Evolutionary conservation across 2,888 invertebrate species (phyloP).

Genomic region (Pristionchus exspectatus): DNA sequence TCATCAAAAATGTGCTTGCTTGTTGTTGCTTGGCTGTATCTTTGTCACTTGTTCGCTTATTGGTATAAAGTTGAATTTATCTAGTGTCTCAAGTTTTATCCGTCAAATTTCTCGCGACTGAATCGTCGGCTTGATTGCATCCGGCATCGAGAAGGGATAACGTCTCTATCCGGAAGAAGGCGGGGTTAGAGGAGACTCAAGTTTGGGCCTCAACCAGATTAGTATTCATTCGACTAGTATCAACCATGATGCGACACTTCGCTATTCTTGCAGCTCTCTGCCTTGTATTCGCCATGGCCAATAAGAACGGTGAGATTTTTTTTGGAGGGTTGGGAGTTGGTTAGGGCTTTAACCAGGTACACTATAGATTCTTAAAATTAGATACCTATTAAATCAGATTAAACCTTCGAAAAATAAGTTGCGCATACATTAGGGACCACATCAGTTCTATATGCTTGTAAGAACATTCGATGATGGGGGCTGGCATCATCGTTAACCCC

Average conservation of each 20-base stretch:
- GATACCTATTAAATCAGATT: too few species aligned
- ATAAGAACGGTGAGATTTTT: neutral
- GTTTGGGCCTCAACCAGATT: neutral
- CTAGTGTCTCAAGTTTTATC: neutral
- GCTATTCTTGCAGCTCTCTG: neutral
- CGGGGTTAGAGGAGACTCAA: neutral
- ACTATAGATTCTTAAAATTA: neutral
- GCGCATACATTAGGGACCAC: neutral
- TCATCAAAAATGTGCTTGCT: neutral
- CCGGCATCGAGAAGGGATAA: constrained; percentile 16
- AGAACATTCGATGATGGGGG: neutral
- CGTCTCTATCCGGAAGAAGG: neutral
- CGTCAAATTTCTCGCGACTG: neutral
- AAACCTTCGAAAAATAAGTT: too few species aligned
- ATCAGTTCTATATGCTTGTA: neutral
- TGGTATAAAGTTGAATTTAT: neutral
- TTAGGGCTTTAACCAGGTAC: neutral
- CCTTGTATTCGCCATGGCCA: neutral
- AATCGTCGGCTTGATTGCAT: constrained; percentile 36
- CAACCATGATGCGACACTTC: constrained; percentile 33
- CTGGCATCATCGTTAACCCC: neutral
- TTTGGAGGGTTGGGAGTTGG: neutral
- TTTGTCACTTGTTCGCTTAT: neutral
- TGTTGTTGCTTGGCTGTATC: neutral
- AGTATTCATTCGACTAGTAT: constrained; percentile 46